A percentile compares a stretch with the other conserved stretches of the same genome.
Conservation (phyloP, 2,113 vertebrate genomes). For the Phylloscopus trochiloides region DNA sequence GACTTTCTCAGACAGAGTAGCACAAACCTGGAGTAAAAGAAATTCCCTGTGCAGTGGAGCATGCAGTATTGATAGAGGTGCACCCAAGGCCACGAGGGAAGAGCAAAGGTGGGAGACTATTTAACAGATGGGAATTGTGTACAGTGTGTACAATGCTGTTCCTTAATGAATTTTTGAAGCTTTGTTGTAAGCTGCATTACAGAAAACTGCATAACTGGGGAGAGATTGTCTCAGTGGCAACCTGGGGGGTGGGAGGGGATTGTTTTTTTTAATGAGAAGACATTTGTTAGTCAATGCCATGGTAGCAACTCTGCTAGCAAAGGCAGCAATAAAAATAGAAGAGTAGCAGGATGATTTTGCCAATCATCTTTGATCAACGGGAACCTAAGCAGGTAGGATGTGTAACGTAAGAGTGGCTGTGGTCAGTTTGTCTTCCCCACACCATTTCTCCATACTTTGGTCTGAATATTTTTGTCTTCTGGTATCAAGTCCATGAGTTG, state of each 20-base stretch:
- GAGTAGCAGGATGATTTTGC: background rate
- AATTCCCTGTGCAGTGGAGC: background rate
- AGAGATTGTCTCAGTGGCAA: background rate
- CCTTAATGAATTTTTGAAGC: background rate
- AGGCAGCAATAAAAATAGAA: background rate
- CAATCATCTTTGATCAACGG: background rate
- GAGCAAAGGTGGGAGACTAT: background rate
- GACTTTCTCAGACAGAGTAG: background rate
- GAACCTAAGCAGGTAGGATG: background rate
- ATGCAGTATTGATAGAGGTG: background rate
- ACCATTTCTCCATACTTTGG: background rate
- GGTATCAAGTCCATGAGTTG: background rate
- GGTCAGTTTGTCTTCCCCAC: background rate
- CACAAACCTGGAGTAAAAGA: background rate
- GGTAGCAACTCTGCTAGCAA: background rate
- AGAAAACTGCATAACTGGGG: rapidly evolving
- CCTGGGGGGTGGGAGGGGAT: rapidly evolving
- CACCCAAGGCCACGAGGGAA: background rate
- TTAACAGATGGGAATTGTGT: background rate
- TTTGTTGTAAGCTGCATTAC: background rate
- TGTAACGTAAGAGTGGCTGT: background rate
- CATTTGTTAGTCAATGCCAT: background rate
- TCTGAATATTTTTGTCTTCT: background rate
- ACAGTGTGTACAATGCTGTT: background rate
- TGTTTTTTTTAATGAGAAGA: background rate